phyloP scores from a whole-genome alignment of 1,140 invertebrate genomes.

The Lepidurus packardi region DNA sequence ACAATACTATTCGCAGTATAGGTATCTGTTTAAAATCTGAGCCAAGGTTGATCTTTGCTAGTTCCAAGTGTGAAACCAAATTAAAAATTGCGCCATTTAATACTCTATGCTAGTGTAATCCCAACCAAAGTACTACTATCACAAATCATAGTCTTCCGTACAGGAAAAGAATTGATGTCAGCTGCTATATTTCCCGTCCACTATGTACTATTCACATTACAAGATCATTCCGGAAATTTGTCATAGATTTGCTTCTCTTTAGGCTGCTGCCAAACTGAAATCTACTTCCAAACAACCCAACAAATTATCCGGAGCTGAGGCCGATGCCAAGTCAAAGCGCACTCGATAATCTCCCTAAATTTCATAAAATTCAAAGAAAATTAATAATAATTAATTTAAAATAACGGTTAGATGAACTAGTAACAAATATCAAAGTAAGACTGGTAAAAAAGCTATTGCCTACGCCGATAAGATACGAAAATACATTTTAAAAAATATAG shows the following conservation, averaged over 20 bases:
- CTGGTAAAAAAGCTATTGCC: no score
- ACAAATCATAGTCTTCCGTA: background rate
- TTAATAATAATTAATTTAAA: background rate
- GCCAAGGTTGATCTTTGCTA: background rate
- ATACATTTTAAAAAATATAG: no score
- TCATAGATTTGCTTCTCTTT: no score
- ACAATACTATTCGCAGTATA: background rate
- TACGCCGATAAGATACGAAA: no score
- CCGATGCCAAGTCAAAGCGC: background rate
- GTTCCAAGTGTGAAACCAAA: no score
- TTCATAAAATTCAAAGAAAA: background rate
- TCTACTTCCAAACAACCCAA: constrained; percentile 20
- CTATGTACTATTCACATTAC: no score
- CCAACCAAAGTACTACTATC: background rate
- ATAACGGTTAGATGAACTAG: no score
- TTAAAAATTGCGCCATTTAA: no score
- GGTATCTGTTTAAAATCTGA: background rate
- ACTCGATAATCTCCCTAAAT: constrained; percentile 20
- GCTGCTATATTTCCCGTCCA: background rate
- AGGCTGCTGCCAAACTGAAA: constrained; percentile 5
- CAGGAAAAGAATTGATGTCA: background rate
- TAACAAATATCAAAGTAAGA: no score
- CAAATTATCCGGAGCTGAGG: background rate
- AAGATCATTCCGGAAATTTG: no score
- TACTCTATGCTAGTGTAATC: background rate